A percentile compares a stretch with the other conserved stretches of the same genome.
Conservation (phyloP, 2,113 vertebrate genomes). For the Uria aalge region DNA sequence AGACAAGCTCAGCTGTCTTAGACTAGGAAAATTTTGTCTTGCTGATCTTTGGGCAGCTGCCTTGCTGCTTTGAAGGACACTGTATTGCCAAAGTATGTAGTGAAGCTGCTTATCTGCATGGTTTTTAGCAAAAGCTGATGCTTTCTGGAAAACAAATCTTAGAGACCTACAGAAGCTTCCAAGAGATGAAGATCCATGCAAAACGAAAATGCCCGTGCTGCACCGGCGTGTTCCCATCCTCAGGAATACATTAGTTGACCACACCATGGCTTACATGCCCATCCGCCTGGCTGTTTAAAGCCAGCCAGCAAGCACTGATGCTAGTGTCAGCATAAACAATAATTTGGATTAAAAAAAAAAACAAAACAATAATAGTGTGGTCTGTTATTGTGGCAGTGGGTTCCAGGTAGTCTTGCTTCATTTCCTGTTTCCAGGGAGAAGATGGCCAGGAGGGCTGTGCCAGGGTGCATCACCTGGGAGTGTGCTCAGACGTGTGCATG, state of each 20-base stretch:
- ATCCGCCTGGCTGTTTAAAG: neutral
- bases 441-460: neutral
- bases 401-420: neutral
- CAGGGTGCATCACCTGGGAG: neutral
- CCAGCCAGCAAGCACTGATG: neutral
- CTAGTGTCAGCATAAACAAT: neutral
- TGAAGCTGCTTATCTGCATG: neutral
- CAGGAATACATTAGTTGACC: neutral
- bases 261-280: too few species aligned
- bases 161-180: neutral
- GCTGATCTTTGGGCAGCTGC: neutral
- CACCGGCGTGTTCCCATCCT: neutral
- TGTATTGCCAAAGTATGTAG: neutral
- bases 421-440: neutral
- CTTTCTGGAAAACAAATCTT: neutral
- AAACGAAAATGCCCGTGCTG: neutral
- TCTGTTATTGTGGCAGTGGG: neutral
- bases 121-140: neutral
- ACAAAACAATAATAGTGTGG: neutral
- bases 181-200: neutral
- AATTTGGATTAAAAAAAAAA: neutral
- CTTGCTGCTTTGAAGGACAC: neutral
- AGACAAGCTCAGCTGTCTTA: neutral
- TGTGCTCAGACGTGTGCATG: rapidly evolving
- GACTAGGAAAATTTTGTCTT: neutral